Evolutionary conservation across 2,888 invertebrate genomes (phyloP), one percentile per base, ranked within the genome.

Genomic region (Dasypolia templi): DNA sequence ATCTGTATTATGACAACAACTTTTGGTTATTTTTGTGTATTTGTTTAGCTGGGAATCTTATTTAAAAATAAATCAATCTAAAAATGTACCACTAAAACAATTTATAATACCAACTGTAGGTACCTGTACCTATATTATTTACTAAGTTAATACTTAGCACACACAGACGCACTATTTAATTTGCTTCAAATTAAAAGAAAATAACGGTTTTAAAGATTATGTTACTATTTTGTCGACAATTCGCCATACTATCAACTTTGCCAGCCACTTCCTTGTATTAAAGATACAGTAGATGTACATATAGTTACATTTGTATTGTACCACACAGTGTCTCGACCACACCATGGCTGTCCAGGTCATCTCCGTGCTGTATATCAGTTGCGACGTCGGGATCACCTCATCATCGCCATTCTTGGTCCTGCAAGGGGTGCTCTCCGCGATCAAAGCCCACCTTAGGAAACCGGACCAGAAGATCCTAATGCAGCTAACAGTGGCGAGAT

Each of bases 391-490:
- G 14, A 89, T 94, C 22, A 26, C 55, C 6, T 44, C 89, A 11
- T 94, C 94, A 0, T 11, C 82, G 11, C 6, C 88, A 2, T 89
- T 91, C 46, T 65, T 94, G 0, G 14, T 91, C 19, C 26, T 88
- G 0, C 93, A 94, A 78, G 39, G 89, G 3, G 14, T 82, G 3
- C 35, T 93, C 1, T 89, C 91, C 58, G 51, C 86, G 7, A n/a
- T 89, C 1, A 68, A 17, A 89, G 35, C 90, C 91, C 0, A 85
- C 86, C 88, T 91, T 64, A 89, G 94, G n/a, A 92, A 92, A 68
- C 81, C 89, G 26, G 94, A 94, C 72, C 92, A 93, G 72, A 91
- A 90, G 72, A 90, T 94, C 9, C 81, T 95, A 0, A 83, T 86
- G 0, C 92, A 94, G 64, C 86, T 94, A 76, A 90, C 93, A 0